Percentiles rank a stretch among this genome's conserved stretches.
These are phyloP conservation scores for Trichonephila inaurata DNA, from an alignment of 1,140 invertebrate genomes.

Conservation along the genomic window DNA sequence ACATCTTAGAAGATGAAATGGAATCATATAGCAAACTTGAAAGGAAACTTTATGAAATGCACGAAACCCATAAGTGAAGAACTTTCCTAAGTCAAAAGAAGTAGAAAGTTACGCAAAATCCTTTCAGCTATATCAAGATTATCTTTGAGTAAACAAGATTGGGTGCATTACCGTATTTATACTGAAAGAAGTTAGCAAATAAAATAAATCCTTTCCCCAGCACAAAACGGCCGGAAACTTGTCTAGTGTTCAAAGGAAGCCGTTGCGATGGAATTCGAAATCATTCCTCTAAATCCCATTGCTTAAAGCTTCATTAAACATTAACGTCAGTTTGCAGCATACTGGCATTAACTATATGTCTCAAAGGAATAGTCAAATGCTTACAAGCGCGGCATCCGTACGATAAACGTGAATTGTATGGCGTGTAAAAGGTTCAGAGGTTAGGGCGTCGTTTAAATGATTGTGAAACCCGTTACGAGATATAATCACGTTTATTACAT, in stretches of 20 bases:
- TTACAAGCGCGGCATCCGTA: conserved; percentile 7
- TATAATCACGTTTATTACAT: conserved; percentile 38
- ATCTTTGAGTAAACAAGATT: conserved; percentile 25
- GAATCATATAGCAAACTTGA: neutral
- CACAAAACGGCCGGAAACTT: conserved; percentile 30
- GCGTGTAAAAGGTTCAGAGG: conserved; percentile 11
- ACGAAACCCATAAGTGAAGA: neutral
- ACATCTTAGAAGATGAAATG: neutral
- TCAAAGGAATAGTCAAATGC: conserved; percentile 24
- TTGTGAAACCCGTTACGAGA: conserved; percentile 24
- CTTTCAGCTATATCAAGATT: conserved; percentile 28
- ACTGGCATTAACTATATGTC: conserved; percentile 23
- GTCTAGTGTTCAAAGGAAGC: conserved; percentile 28
- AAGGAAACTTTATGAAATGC: neutral
- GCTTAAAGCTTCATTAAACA: conserved; percentile 47
- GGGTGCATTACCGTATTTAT: neutral
- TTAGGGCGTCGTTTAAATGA: conserved; percentile 18
- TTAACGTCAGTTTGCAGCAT: conserved; percentile 35
- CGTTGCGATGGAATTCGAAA: conserved; percentile 21
- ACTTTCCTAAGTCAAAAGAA: conserved; percentile 1
- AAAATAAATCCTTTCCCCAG: conserved; percentile 12
- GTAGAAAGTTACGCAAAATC: neutral
- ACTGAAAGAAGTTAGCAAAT: neutral
- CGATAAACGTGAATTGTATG: conserved; percentile 26
- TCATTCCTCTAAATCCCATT: conserved; percentile 34